Evolutionary conservation across 2,888 invertebrate species (phyloP), one percentile per base, ranked within the genome.

Genomic region (Clostera curtula): DNA sequence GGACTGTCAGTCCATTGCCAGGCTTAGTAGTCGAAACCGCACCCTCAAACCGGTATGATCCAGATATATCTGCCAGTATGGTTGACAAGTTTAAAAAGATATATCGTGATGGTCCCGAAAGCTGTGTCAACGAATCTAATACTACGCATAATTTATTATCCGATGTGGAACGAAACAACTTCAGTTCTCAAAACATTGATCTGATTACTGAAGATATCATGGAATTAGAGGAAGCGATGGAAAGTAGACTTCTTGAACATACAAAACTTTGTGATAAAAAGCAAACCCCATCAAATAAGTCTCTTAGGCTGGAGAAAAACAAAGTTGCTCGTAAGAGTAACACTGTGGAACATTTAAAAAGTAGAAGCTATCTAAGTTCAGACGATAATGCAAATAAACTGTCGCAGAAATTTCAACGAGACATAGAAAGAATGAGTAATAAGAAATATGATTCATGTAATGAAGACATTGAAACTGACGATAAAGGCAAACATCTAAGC

Each of bases 1-100:
- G 56, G 40, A 62, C 67, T 8, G 45, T 49, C 21, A 76, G 79
- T 40, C 72, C 79, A 3, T 46, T 80, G 17, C 79, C 80, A 1
- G 69, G 58, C 0, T 50, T 82, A 6, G 36, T 71, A 3, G 59
- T 79, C 11, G 80, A 80, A 55, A 40, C 53, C 5, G 48, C 49
- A 1, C 36, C 40, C 1, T 19, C 18, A 1, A 24, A 25, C 4
- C 41, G 43, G 27, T 47, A 62, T 4, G 54, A 61, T 9, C 27
- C 25, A 25, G 66, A 67, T 27, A 57, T 68, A 5, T 49, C 54
- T 1, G 44, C 44, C 2, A 56, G 49, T 11, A 54, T 68, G 47
- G 25, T 68, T 1, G 51, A 69, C 23, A 70, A 65, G 36, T 54
- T 68, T 3, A 60, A 68, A 25, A 62, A 62, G 31, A 54, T 69